Conservation (phyloP, 2,113 vertebrate genomes). For the Myocastor coypus region DNA sequence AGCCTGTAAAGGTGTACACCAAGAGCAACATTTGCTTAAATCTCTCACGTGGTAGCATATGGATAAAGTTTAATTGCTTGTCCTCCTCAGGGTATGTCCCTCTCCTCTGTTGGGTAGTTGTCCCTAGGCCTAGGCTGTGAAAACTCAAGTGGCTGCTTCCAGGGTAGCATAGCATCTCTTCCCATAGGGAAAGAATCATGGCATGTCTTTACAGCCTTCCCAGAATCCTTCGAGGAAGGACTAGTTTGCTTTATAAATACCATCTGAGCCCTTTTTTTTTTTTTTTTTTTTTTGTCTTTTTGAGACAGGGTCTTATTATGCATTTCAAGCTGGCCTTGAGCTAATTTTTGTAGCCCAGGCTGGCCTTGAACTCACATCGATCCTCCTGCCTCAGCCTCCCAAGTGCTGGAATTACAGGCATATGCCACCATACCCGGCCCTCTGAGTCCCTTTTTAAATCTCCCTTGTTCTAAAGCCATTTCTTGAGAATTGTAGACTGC, state of each 20-base stretch:
- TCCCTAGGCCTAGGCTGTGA: neutral
- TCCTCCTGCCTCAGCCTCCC: too few species aligned
- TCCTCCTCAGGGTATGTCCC: neutral
- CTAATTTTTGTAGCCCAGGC: too few species aligned
- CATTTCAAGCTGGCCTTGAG: too few species aligned
- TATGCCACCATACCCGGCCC: too few species aligned
- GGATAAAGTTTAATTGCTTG: neutral
- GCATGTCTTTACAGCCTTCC: neutral
- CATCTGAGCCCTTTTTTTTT: too few species aligned
- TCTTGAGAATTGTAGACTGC: neutral
- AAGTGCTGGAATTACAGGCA: too few species aligned
- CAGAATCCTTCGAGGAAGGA: neutral
- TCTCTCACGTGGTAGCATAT: neutral
- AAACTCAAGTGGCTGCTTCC: neutral
- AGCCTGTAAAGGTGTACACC: neutral
- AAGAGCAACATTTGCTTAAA: neutral
- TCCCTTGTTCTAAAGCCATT: neutral
- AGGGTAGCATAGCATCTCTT: neutral
- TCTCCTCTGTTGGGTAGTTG: neutral
- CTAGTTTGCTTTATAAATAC: neutral
- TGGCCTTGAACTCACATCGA: too few species aligned
- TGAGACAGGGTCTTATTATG: too few species aligned
- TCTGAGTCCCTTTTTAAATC: neutral
- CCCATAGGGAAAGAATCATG: neutral
- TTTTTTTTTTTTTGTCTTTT: too few species aligned